Evolutionary conservation across 2,113 vertebrate species (phyloP).

Genomic region (Leucopsar rothschildi): DNA sequence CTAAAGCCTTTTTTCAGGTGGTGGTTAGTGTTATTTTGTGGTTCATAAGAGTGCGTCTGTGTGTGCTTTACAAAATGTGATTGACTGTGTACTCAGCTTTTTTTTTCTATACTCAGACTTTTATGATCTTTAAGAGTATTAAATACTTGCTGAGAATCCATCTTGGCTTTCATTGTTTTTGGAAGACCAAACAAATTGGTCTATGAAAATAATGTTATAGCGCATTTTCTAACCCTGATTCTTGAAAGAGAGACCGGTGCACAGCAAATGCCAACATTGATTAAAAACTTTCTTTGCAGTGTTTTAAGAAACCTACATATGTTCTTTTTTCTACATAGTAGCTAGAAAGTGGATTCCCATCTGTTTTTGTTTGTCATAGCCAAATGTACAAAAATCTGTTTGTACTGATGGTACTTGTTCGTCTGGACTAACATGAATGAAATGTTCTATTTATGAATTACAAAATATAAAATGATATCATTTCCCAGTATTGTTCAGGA

Average conservation of each 20-base stretch:
- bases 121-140: not conserved
- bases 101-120: not conserved
- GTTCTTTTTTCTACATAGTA: not conserved
- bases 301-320: conserved; percentile 33
- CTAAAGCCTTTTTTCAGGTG: not conserved
- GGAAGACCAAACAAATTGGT: not conserved
- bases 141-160: not conserved
- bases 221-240: not conserved
- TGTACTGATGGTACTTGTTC: not conserved
- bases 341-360: not conserved
- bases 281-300: conserved; percentile 13
- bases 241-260: not conserved
- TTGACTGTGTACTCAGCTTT: not conserved
- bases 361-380: conserved; percentile 26
- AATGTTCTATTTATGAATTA: not conserved
- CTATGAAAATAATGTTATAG: not conserved
- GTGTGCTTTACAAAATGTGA: not conserved
- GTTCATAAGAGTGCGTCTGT: not conserved
- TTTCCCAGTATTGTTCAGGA: not conserved
- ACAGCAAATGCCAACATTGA: not conserved
- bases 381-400: conserved; percentile 45
- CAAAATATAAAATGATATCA: not conserved
- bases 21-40: not conserved
- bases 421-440: not conserved
- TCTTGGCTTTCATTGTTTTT: not conserved